These are phyloP conservation scores for Xyliphius kryptos DNA, from an alignment of 2,113 vertebrate species.

Conservation along the genomic window DNA sequence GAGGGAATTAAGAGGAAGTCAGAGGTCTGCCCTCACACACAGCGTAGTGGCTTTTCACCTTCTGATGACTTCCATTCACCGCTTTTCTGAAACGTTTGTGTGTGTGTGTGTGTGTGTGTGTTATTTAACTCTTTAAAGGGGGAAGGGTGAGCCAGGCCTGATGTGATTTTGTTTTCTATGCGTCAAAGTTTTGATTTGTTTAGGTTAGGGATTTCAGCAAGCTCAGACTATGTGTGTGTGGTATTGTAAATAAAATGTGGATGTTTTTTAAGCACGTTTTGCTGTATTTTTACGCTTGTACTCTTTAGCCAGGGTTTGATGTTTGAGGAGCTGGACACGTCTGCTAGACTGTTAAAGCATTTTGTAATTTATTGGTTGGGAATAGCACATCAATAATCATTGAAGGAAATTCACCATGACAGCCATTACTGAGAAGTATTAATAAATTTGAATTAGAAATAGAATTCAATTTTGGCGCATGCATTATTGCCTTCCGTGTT, in stretches of 20 bases:
- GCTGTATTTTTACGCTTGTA: not conserved
- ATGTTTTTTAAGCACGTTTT: not conserved
- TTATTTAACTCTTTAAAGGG: not conserved
- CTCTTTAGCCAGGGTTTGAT: not conserved
- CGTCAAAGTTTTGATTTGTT: too few relatives aligned
- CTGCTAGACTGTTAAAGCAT: not conserved
- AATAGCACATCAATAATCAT: too few relatives aligned
- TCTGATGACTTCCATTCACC: constrained; percentile 45
- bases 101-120: not conserved
- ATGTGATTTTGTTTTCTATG: too few relatives aligned
- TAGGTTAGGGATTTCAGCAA: not conserved
- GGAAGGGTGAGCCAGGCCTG: not conserved
- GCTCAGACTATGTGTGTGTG: not conserved
- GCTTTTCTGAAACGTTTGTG: constrained; percentile 6
- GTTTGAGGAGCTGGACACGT: not conserved
- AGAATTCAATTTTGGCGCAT: too few relatives aligned
- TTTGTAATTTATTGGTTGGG: too few relatives aligned
- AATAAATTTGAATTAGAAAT: too few relatives aligned
- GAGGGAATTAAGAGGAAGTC: constrained; percentile 31
- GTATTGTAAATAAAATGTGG: constrained; percentile 1
- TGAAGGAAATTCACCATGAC: too few relatives aligned
- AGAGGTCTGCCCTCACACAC: constrained; percentile 41
- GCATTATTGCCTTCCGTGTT: too few relatives aligned
- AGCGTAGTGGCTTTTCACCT: constrained; percentile 39
- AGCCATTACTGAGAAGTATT: too few relatives aligned